Evolutionary conservation across 2,888 invertebrate genomes (phyloP), one percentile per base, ranked within the genome.

Genomic region (Labia minor): DNA sequence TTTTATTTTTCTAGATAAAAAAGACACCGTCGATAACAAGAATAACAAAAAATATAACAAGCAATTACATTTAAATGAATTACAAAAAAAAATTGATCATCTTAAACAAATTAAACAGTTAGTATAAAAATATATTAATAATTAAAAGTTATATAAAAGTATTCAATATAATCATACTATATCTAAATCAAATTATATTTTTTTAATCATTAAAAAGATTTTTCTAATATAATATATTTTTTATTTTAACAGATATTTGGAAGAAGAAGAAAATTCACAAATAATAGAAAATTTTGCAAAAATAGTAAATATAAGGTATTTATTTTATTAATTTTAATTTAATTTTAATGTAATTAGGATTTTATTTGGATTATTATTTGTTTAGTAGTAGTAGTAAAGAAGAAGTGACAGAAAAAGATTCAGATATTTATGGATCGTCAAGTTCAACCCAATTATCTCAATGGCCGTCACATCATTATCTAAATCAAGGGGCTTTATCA

Each of bases 21-120:
- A 49, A 3, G 49, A 49, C 33, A 33, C 33, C 33, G 33, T 33
- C 11, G 33, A 33, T n/a, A 26, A 26, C 3, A 26, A 26, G 26
- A 8, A 26, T 49, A 49, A 14, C 14, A 49, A 49, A 49, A 49
- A 11, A 49, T 49, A 49, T 49, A 49, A 49, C n/a, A 49, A 49
- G 49, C 8, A 49, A 49, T 14, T 49, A n/a, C 49, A 49, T n/a
- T 49, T 49, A 14, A 49, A 2, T 10, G 49, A 49, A 49, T 49
- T 49, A 16, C 49, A 49, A 49, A 49, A 14, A 49, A 4, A 84
- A 73, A 84, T 84, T 16, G 76, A 77, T 61, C 82, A 84, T 72
- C 74, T 85, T 20, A 78, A 76, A 20, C 82, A 81, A 72, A 73
- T 84, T 16, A 83, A 82, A 74, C 74, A 75, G 71, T 75, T 68